A percentile compares a stretch with the other conserved stretches of the same genome.
Evolutionary conservation across 2,797 vertebrate species (phyloP).

Genomic region (Poecile montanus): DNA sequence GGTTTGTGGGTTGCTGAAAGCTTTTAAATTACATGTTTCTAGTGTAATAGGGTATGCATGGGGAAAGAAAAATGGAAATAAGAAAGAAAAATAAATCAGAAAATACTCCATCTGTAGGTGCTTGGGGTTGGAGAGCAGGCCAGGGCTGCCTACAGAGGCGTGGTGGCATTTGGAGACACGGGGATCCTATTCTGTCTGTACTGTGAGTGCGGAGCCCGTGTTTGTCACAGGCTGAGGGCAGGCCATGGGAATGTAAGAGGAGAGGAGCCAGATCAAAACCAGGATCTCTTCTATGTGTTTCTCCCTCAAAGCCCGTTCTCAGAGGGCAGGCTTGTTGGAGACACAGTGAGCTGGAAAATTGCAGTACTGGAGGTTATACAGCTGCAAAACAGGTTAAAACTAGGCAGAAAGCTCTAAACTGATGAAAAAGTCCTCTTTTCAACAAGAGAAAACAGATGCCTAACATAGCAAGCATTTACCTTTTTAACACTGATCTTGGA

Average conservation of each 20-base stretch:
- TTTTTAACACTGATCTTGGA: not conserved
- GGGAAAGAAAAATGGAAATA: not conserved
- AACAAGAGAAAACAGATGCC: not conserved
- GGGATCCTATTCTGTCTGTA: not conserved
- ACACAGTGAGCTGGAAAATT: not conserved
- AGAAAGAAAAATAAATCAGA: not conserved
- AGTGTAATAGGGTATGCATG: not conserved
- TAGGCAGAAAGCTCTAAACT: not conserved
- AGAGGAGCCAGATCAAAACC: not conserved
- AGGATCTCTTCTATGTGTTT: not conserved
- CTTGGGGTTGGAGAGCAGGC: not conserved
- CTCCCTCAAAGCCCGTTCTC: not conserved
- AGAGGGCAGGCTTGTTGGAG: not conserved
- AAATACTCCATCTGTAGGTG: not conserved
- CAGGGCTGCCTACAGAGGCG: accelerated
- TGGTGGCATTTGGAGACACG: accelerated
- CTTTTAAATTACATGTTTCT: constrained; percentile 26
- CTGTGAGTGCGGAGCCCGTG: accelerated
- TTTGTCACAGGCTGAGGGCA: not conserved
- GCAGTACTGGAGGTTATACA: not conserved
- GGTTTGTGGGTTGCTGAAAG: constrained; percentile 30
- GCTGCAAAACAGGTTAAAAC: not conserved
- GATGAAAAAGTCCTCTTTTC: not conserved
- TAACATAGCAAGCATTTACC: not conserved
- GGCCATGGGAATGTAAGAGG: not conserved